phyloP scores from a whole-genome alignment of 2,797 vertebrate genomes.

The Alcedo atthis region DNA sequence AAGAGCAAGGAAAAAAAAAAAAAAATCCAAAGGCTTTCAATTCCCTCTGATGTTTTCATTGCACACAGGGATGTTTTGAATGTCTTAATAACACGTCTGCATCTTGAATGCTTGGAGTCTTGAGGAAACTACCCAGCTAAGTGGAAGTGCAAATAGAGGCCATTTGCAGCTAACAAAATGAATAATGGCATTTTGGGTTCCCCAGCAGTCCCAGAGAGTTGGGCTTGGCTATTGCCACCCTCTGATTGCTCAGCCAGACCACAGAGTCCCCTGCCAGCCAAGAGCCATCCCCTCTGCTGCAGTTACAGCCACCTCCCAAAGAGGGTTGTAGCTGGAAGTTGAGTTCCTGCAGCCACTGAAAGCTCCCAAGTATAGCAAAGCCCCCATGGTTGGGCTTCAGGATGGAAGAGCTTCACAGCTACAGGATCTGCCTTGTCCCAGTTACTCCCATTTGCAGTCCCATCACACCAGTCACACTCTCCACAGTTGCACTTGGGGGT shows the following conservation, averaged over 20 bases:
- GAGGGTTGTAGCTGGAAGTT: background rate
- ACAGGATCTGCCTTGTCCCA: background rate
- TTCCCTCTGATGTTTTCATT: background rate
- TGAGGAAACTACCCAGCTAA: constrained; percentile 18
- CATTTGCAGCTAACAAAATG: background rate
- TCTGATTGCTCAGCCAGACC: constrained; percentile 14
- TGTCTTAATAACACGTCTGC: background rate
- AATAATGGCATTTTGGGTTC: background rate
- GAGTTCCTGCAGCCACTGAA: fast-evolving
- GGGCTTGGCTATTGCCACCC: background rate
- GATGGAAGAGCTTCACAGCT: background rate
- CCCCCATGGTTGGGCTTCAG: background rate
- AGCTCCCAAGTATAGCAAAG: background rate
- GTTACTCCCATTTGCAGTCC: background rate
- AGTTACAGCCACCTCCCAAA: background rate
- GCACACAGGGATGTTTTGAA: background rate
- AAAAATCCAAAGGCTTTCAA: background rate
- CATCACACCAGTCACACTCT: background rate
- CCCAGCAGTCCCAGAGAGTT: background rate
- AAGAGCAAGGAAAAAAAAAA: background rate
- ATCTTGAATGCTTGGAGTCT: background rate
- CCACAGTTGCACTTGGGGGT: background rate
- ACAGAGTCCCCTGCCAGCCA: background rate
- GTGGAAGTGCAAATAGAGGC: constrained; percentile 7
- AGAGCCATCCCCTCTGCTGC: background rate